Evolutionary conservation across 2,113 vertebrate species (phyloP), one percentile per base, ranked within the genome.

Genomic region (Dipodomys merriami): DNA sequence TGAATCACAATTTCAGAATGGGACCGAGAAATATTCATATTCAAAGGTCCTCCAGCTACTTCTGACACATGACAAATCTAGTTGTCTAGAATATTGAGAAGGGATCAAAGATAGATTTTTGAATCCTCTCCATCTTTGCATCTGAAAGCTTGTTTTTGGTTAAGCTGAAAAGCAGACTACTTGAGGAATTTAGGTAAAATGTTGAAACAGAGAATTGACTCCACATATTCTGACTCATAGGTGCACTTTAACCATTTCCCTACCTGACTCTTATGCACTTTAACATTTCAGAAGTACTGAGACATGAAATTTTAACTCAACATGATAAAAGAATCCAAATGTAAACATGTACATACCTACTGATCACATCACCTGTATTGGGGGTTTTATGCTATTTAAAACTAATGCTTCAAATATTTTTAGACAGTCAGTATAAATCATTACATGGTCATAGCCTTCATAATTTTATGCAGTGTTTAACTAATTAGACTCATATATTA

Each of bases 261-360:
- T 39, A 83, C 49, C 19, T 95, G 53, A 64, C 19, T 83, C n/a
- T 44, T 27, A 53, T 29, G 9, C 27, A 77, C 39, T 82, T 79
- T 65, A 90, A 91, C 82, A 90, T 82, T 94, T 95, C 35, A 87
- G 33, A 94, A 46, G 20, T 35, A 65, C 46, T 60, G 22, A 67
- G 62, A 27, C 77, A 60, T 69, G 20, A 33, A 62, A 25, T 71
- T 71, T 71, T 64, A 53, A 86, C 72, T 89, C 60, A 84, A 49
- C 88, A 30, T 77, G 46, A 62, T 35, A 76, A 86, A 33, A 74
- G 15, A 57, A 86, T 71, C 5, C 49, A 90, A 23, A 35, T 91
- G 15, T 72, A 73, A 93, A 90, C n/a, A 89, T 20, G 64, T 12
- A 33, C 7, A 72, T 8, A 29, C 33, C 19, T 83, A 62, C 16